phyloP scores from a whole-genome alignment of 2,888 invertebrate genomes.

The Achlya flavicornis region DNA sequence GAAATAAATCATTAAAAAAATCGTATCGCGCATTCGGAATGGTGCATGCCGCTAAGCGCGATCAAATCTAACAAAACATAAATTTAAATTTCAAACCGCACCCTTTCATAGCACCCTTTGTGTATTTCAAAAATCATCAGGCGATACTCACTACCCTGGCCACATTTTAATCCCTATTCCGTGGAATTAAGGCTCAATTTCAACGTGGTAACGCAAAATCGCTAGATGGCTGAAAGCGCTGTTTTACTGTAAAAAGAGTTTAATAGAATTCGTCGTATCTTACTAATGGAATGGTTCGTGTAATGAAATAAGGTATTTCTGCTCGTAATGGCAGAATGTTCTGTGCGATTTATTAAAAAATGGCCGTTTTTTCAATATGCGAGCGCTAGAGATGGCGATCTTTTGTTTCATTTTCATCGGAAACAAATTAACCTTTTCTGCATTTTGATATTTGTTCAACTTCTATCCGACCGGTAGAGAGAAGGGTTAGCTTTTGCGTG shows the following conservation, averaged over 20 bases:
- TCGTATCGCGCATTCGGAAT: slow-evolving; percentile 66
- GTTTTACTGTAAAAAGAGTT: slow-evolving; percentile 63
- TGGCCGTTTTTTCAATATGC: slow-evolving; percentile 74
- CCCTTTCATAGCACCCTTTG: slow-evolving; percentile 58
- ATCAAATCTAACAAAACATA: slow-evolving; percentile 83
- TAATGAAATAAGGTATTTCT: slow-evolving; percentile 80
- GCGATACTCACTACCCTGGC: slow-evolving; percentile 39
- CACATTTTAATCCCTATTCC: slow-evolving; percentile 22
- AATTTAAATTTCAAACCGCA: slow-evolving; percentile 82
- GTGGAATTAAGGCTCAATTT: slow-evolving; percentile 19
- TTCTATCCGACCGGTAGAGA: background rate
- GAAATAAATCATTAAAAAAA: slow-evolving; percentile 75
- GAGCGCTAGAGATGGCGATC: slow-evolving; percentile 39
- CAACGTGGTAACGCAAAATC: slow-evolving; percentile 16
- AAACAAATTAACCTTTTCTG: too few relatives aligned
- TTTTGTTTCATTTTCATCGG: slow-evolving; percentile 19
- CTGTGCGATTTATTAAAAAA: slow-evolving; percentile 71
- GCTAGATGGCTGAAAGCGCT: slow-evolving; percentile 51
- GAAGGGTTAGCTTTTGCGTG: too few relatives aligned
- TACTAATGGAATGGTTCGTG: slow-evolving; percentile 71
- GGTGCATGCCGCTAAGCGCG: slow-evolving; percentile 74
- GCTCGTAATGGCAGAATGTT: slow-evolving; percentile 64
- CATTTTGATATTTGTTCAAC: background rate
- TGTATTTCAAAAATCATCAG: slow-evolving; percentile 58
- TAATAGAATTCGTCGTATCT: slow-evolving; percentile 80